Evolutionary conservation across 2,888 invertebrate genomes (phyloP), one percentile per base, ranked within the genome.

Genomic region (Brassicogethes aeneus): DNA sequence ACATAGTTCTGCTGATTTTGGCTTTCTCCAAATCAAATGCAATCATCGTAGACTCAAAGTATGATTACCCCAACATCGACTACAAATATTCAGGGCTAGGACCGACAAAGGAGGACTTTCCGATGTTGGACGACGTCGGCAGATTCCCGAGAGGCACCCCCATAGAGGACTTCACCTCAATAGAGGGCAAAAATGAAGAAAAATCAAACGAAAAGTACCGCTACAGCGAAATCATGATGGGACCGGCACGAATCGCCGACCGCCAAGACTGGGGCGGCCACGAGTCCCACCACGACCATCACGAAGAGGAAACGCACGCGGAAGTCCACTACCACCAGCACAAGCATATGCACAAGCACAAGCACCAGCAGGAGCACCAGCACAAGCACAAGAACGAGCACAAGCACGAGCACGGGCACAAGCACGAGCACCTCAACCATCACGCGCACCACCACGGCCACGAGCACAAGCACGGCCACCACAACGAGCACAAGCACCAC

Each of bases 281-380:
- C 12, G 29, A 40, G 15, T 15, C 15, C 10, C 17, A 23, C 2
- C 36, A 36, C 23, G 53, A 57, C 41, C 44, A 55, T 23, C 53
- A 55, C 39, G 46, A 10, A 46, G 15, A 48, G 32, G 52, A 54
- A 37, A 17, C 51, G 13, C 59, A 59, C 16, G 44, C 52, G 8
- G 53, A 55, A 15, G 41, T 48, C 15, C 54, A 53, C 30, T 39
- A 52, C 5, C 51, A 52, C 16, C 42, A 50, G 5, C 54, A 54
- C 30, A 43, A 50, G 15, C 50, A 53, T 39, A 44, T 48, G 16
- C 49, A 48, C 17, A 43, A 52, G 36, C 52, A 52, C 30, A 41
- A 39, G 16, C 50, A 52, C 30, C 48, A 53, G 40, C 54, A 54
- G 39, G 17, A 45, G 15, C 51, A 51, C 37, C 37, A 43, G 16